Conservation (phyloP, 2,797 vertebrate species). For the Sebastolobus alascanus region DNA sequence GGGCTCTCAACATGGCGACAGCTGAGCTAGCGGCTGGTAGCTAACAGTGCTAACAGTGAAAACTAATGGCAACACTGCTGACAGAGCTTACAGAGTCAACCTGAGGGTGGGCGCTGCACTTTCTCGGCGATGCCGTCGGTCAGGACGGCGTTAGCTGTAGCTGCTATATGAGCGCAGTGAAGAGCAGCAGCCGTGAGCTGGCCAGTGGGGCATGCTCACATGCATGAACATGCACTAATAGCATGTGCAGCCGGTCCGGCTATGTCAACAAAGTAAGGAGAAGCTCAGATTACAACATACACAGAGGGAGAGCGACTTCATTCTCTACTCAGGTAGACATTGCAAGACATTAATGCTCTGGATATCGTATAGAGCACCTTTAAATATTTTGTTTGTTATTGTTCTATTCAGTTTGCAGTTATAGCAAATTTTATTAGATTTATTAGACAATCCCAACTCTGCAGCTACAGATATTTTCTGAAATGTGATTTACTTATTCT, state of each 20-base stretch:
- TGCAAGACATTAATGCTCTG: neutral
- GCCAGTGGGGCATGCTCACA: no score
- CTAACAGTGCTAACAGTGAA: no score
- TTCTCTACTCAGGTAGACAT: neutral
- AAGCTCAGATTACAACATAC: fast-evolving
- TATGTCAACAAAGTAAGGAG: neutral
- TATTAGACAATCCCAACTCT: neutral
- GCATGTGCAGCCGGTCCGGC: neutral
- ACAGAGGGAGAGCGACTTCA: neutral
- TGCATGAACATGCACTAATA: neutral
- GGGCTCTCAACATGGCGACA: no score
- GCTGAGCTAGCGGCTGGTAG: no score
- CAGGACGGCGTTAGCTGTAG: no score
- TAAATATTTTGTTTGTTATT: neutral
- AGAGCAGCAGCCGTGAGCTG: no score
- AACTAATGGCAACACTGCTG: no score
- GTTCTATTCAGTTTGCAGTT: neutral
- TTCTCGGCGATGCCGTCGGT: no score
- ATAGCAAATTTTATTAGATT: neutral
- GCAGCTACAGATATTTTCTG: constrained; percentile 1
- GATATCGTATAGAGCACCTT: neutral
- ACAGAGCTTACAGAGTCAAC: no score
- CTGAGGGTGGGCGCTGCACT: no score
- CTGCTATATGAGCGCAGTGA: no score
- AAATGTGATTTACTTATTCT: neutral